Evolutionary conservation across 1,140 invertebrate genomes (phyloP).

Genomic region (Pseudomyrmex concolor): DNA sequence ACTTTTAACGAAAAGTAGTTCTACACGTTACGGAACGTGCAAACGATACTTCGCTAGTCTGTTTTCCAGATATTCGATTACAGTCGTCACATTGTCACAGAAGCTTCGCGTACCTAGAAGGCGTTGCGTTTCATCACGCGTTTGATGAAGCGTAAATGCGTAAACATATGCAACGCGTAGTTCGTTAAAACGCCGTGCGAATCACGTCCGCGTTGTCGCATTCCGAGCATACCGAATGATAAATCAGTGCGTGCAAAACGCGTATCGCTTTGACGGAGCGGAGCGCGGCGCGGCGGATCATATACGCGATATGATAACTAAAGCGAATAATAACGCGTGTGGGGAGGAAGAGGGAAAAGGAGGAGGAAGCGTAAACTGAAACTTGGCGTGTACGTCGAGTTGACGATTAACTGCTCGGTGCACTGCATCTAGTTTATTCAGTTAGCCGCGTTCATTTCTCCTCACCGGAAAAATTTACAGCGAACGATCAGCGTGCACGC

Average conservation of each 20-base stretch:
- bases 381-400: slow-evolving; percentile 44
- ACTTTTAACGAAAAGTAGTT: not conserved
- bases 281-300: not conserved
- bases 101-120: slow-evolving; percentile 1
- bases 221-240: not conserved
- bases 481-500: not conserved
- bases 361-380: slow-evolving; percentile 30
- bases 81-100: slow-evolving; percentile 14
- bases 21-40: not conserved
- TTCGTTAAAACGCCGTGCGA: not conserved
- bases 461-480: slow-evolving; percentile 22
- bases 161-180: slow-evolving; percentile 3
- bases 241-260: slow-evolving; percentile 9
- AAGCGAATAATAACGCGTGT: slow-evolving; percentile 45
- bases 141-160: slow-evolving; percentile 21
- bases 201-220: not conserved
- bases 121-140: slow-evolving; percentile 39
- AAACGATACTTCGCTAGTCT: not conserved
- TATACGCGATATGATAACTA: slow-evolving; percentile 8
- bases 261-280: not conserved
- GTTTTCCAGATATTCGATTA: slow-evolving; percentile 6
- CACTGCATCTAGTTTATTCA: slow-evolving; percentile 44
- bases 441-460: slow-evolving; percentile 34
- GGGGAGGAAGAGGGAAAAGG: too few relatives aligned
- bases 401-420: slow-evolving; percentile 48